phyloP scores from a whole-genome alignment of 2,888 invertebrate species.

The Scrobipalpa atriplicella region DNA sequence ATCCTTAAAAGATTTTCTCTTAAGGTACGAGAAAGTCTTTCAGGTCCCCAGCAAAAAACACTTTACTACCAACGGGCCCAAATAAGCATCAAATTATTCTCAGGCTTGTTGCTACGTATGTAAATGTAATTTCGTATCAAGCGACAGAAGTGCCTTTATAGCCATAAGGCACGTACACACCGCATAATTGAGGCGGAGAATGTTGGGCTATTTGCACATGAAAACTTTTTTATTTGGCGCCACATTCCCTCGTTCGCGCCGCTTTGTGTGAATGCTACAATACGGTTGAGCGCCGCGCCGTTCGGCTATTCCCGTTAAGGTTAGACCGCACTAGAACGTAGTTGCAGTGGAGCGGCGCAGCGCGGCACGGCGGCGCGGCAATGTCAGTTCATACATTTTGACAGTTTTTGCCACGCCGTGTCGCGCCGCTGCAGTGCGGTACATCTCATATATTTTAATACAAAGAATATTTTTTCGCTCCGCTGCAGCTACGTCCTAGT shows the following conservation, averaged over 20 bases:
- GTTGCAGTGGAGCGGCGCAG: too few species aligned
- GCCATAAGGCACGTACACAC: conserved; percentile 17
- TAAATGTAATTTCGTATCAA: conserved; percentile 25
- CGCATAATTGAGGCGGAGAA: conserved; percentile 19
- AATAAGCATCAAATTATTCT: background rate
- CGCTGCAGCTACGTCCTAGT: too few species aligned
- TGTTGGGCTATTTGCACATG: conserved; percentile 27
- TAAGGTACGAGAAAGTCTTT: background rate
- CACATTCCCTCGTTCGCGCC: background rate
- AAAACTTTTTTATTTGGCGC: conserved; percentile 26
- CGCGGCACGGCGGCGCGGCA: too few species aligned
- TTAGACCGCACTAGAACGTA: too few species aligned
- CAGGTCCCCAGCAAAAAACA: background rate
- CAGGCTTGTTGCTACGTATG: conserved; percentile 18
- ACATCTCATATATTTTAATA: too few species aligned
- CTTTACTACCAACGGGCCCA: background rate
- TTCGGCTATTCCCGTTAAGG: background rate
- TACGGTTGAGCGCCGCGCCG: background rate
- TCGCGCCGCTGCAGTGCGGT: too few species aligned
- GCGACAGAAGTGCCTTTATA: background rate
- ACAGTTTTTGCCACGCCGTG: too few species aligned
- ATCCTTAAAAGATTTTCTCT: background rate
- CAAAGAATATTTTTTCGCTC: too few species aligned
- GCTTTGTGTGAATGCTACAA: background rate
- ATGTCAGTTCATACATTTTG: too few species aligned